Evolutionary conservation across 2,113 vertebrate genomes (phyloP).

Genomic region (Drymodes brunneopygia): DNA sequence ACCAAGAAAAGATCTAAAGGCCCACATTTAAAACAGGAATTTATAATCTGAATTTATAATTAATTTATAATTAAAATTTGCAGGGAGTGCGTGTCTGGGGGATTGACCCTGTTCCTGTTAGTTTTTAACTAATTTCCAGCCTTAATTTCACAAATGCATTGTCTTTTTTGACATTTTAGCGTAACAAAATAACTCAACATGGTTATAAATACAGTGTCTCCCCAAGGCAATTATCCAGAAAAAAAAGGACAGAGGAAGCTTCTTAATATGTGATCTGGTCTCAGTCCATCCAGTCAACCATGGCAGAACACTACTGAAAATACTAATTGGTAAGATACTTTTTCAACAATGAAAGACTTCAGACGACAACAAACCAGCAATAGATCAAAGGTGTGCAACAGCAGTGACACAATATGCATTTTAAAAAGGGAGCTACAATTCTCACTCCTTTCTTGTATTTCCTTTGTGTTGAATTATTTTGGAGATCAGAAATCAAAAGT

Average conservation of each 20-base stretch:
- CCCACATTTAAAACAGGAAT: background rate
- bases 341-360: background rate
- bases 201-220: background rate
- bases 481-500: background rate
- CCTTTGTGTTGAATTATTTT: background rate
- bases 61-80: background rate
- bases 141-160: background rate
- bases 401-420: background rate
- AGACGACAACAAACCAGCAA: background rate
- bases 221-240: background rate
- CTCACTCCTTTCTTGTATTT: background rate
- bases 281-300: background rate
- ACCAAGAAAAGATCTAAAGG: background rate
- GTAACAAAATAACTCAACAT: background rate
- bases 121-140: background rate
- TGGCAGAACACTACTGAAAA: background rate
- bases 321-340: background rate
- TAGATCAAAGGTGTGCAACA: background rate
- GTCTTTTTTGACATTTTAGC: background rate
- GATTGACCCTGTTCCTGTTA: background rate
- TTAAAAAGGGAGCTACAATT: background rate
- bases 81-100: background rate
- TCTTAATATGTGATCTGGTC: background rate
- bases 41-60: background rate
- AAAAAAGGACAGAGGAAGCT: background rate